Base-by-base conservation (phyloP, 2,797 vertebrate species). In the Platyrinchus mystaceus region DNA sequence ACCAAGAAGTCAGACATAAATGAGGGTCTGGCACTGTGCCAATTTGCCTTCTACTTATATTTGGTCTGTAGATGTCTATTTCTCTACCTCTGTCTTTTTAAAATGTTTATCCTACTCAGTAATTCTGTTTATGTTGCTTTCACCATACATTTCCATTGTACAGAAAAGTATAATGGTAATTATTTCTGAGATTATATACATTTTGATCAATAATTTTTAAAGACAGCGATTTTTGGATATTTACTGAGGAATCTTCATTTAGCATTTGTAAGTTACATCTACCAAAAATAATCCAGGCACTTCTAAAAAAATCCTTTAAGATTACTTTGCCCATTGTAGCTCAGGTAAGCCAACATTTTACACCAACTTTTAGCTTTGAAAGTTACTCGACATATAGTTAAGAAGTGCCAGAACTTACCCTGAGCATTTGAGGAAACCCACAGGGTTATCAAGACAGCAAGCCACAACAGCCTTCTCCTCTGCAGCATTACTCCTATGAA, bases 401-500 rank as follows among this genome's bases (percentile, higher is more conserved):
- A 66, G 36, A 87, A 67, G 58, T 12, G 11, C 46, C 30, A 76
- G 32, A 70, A 94, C 97, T 98, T 98, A 99, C 99, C 98, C 97
- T 98, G 97, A 97, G 98, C 80, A 66, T 97, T 36, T 71, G 98
- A 98, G 19, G 97, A 97, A 95, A 97, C 96, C 97, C 98, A 98
- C 83, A 98, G 66, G 87, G 98, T 96, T 82, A 98, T 90, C 79
- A 98, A 97, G 84, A 98, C 56, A 84, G 98, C 97, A 91, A 98
- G 91, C 97, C 98, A 98, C 93, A 98, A 88, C 91, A 99, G 97
- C 89, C 96, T 97, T 94, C 97, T 98, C 96, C 96, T 98, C 96
- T 97, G 97, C 96, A 97, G 98, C 98, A 98, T 98, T 93, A 97
- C 97, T 97, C 97, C 99, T 99, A 97, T 6, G 73, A 98, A 97